Conservation (phyloP, 2,113 vertebrate genomes). For the Tringa solitaria region DNA sequence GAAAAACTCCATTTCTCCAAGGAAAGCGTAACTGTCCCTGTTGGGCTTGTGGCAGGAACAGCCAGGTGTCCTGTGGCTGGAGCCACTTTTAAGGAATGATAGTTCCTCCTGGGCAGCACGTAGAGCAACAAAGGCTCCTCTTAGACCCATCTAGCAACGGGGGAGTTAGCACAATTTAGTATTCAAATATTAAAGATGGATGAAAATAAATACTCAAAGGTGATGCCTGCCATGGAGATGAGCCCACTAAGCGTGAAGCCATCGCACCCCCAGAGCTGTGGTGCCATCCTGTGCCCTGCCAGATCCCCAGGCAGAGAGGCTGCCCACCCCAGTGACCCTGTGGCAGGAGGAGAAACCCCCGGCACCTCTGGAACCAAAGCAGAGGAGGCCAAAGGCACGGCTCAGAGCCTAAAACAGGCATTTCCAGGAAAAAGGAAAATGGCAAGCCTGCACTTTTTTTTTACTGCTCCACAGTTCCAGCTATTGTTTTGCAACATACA, state of each 20-base stretch:
- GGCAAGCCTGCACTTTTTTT: background rate
- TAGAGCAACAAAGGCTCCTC: background rate
- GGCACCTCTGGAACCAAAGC: background rate
- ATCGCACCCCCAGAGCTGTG: background rate
- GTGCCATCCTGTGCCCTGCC: background rate
- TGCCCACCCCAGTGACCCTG: background rate
- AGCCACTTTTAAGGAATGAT: background rate
- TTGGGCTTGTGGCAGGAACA: background rate
- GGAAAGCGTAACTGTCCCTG: background rate
- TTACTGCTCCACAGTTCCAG: background rate
- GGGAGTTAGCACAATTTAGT: background rate
- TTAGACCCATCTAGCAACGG: background rate
- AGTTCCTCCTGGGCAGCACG: background rate
- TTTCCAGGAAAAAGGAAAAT: background rate
- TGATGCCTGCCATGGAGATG: background rate
- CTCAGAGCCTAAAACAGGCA: background rate
- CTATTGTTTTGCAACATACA: background rate
- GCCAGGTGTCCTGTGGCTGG: background rate
- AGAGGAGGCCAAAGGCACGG: rapidly evolving
- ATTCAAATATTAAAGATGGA: background rate
- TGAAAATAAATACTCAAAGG: background rate
- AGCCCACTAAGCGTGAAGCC: background rate
- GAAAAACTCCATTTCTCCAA: background rate
- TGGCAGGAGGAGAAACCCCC: background rate
- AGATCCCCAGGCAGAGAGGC: rapidly evolving